Evolutionary conservation across 2,888 invertebrate genomes (phyloP).

Genomic region (Hydriomena furcata): DNA sequence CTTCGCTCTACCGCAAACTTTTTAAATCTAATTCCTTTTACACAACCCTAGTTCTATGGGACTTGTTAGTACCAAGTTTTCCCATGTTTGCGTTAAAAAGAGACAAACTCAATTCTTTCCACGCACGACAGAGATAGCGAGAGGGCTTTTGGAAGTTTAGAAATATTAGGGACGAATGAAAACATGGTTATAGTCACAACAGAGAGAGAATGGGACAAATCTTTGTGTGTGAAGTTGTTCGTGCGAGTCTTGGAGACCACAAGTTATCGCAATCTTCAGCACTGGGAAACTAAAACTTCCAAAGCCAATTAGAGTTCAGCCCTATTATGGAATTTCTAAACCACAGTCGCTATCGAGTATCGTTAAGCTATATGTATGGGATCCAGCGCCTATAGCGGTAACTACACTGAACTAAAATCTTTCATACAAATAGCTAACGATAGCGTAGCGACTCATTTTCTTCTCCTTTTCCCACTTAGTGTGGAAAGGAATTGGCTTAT

Average conservation of each 20-base stretch:
- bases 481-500: too few relatives aligned
- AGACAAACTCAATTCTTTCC: conserved; percentile 3
- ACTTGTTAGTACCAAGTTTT: conserved; percentile 29
- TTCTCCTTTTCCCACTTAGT: too few relatives aligned
- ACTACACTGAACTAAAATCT: too few relatives aligned
- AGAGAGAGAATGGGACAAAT: neutral
- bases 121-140: conserved; percentile 20
- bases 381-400: too few relatives aligned
- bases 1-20: neutral
- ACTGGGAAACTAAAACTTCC: too few relatives aligned
- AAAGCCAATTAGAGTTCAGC: too few relatives aligned
- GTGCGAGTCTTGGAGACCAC: neutral
- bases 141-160: conserved; percentile 16
- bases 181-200: conserved; percentile 22
- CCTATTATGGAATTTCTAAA: too few relatives aligned
- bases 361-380: too few relatives aligned
- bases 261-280: neutral
- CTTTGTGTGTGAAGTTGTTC: conserved; percentile 8
- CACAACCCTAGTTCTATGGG: conserved; percentile 28
- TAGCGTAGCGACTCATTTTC: too few relatives aligned
- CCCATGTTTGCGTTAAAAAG: conserved; percentile 20
- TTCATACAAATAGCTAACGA: too few relatives aligned
- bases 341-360: too few relatives aligned
- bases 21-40: conserved; percentile 10
- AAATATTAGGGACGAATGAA: conserved; percentile 23